Conservation (phyloP, 2,888 invertebrate genomes). For the Eristalinus sepulchralis region DNA sequence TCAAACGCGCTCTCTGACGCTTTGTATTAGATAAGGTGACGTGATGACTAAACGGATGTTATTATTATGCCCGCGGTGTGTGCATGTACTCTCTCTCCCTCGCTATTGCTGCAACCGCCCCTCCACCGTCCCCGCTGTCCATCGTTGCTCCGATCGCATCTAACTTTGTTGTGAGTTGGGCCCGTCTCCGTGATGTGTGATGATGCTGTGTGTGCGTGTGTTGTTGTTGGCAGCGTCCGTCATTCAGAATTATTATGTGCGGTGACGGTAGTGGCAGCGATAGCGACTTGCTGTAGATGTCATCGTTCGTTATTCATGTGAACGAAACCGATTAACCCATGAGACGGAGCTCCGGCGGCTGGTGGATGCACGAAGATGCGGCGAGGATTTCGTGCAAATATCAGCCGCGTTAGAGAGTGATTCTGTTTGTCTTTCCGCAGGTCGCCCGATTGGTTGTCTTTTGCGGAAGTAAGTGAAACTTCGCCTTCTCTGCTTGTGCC, state of each 20-base stretch:
- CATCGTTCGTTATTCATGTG: constrained; percentile 35
- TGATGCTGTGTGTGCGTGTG: not conserved
- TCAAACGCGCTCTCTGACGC: constrained; percentile 38
- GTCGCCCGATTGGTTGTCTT: not conserved
- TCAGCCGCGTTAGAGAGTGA: not conserved
- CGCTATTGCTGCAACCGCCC: not conserved
- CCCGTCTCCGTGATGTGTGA: not conserved
- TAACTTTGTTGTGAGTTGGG: not conserved
- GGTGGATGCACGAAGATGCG: constrained; percentile 5
- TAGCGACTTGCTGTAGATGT: constrained; percentile 18
- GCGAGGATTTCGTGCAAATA: not conserved
- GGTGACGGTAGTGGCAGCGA: not conserved
- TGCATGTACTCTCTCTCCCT: not conserved
- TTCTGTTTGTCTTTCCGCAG: not conserved
- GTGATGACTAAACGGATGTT: constrained; percentile 58
- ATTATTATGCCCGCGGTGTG: constrained; percentile 17
- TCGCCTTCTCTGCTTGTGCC: no score
- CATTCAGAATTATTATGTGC: constrained; percentile 36
- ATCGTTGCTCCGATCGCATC: not conserved
- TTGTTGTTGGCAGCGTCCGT: constrained; percentile 25
- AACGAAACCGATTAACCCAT: constrained; percentile 42
- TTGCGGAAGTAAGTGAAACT: not conserved
- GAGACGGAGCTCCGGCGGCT: constrained; percentile 14
- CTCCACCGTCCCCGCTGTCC: not conserved
- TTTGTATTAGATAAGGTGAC: constrained; percentile 37